Conservation (phyloP, 2,888 invertebrate species). For the Tinea trinotella region DNA sequence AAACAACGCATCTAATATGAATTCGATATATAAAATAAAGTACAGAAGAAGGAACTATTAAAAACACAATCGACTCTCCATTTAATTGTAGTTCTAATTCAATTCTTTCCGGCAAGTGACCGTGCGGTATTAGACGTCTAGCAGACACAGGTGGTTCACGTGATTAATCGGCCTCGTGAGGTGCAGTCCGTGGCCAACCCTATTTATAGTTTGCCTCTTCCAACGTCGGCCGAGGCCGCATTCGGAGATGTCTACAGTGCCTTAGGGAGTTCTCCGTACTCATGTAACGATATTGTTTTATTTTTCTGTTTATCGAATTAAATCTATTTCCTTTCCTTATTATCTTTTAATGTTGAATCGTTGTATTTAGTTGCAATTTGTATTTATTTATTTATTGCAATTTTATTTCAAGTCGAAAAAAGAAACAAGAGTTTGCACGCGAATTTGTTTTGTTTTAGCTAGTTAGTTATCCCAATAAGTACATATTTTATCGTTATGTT, state of each 20-base stretch:
- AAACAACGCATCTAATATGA: too few relatives aligned
- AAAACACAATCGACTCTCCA: not conserved
- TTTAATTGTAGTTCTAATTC: constrained; percentile 18
- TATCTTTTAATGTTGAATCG: not conserved
- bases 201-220: constrained; percentile 28
- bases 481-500: too few relatives aligned
- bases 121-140: not conserved
- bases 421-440: too few relatives aligned
- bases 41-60: not conserved
- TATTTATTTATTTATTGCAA: too few relatives aligned
- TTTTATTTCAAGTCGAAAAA: too few relatives aligned
- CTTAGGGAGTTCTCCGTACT: constrained; percentile 4
- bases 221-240: constrained; percentile 1
- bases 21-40: too few relatives aligned
- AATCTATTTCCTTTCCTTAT: not conserved
- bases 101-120: constrained; percentile 16
- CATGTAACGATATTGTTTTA: constrained; percentile 13
- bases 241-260: constrained; percentile 13
- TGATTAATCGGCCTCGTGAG: constrained; percentile 56
- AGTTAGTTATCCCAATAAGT: too few relatives aligned
- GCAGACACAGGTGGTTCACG: constrained; percentile 34
- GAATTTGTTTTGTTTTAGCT: too few relatives aligned
- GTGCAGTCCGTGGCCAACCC: constrained; percentile 37
- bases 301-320: constrained; percentile 12
- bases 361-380: too few relatives aligned